These are phyloP conservation scores for Poecilobothrus nobilitatus DNA, from an alignment of 2,888 invertebrate genomes.

Conservation along the genomic window DNA sequence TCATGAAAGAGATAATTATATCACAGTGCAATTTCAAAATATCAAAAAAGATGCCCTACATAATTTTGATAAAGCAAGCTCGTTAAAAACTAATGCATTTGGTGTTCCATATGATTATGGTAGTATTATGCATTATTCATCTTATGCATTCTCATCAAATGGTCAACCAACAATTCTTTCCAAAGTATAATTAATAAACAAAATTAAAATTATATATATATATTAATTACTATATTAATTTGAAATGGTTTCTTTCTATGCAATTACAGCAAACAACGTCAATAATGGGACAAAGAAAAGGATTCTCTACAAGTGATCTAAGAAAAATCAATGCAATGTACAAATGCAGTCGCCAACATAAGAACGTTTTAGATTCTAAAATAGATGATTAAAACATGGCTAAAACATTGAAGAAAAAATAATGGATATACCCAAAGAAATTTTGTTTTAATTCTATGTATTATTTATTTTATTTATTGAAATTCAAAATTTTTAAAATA, in stretches of 20 bases:
- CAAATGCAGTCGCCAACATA: not conserved
- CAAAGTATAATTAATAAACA: conserved; percentile 46
- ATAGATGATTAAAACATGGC: too few species aligned
- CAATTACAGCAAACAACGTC: not conserved
- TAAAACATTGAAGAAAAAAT: too few species aligned
- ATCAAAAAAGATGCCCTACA: conserved; percentile 55
- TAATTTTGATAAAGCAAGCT: conserved; percentile 60
- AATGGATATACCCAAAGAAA: too few species aligned
- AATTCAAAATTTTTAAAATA: too few species aligned
- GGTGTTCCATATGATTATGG: conserved; percentile 69
- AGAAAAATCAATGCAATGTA: not conserved
- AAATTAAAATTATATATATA: not conserved
- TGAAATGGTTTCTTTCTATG: not conserved
- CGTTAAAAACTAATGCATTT: conserved; percentile 42
- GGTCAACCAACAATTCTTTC: conserved; percentile 61
- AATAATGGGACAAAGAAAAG: not conserved
- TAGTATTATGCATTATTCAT: conserved; percentile 78
- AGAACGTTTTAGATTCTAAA: not conserved
- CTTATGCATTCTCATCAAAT: conserved; percentile 66
- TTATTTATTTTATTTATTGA: too few species aligned
- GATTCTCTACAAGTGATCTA: not conserved
- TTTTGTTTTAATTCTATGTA: too few species aligned
- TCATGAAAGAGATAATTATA: conserved; percentile 62
- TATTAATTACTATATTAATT: too few species aligned
- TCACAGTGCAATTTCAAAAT: conserved; percentile 58